A percentile compares a stretch with the other conserved stretches of the same genome.
Evolutionary conservation across 1,140 invertebrate species (phyloP).

Genomic region (Drosophila truncata): DNA sequence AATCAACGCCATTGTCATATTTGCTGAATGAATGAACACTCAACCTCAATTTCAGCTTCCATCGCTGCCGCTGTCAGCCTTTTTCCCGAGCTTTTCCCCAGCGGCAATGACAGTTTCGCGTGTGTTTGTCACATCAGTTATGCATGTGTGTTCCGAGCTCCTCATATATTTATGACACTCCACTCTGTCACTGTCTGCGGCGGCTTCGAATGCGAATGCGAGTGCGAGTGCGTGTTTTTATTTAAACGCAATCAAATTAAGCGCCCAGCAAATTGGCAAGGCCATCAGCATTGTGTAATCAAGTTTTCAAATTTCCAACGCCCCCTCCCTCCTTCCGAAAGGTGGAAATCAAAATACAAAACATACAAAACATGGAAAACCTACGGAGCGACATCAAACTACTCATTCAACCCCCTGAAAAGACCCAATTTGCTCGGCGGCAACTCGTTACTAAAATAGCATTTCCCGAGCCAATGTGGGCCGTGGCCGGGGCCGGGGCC

Average conservation of each 20-base stretch:
- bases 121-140: constrained; percentile 83
- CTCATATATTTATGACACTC: constrained; percentile 72
- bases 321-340: not conserved
- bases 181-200: constrained; percentile 73
- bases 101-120: constrained; percentile 79
- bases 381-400: constrained; percentile 13
- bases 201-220: constrained; percentile 1
- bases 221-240: constrained; percentile 67
- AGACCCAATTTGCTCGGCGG: constrained; percentile 34
- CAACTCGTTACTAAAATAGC: constrained; percentile 44
- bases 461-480: constrained; percentile 29
- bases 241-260: constrained; percentile 83
- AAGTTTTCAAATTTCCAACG: constrained; percentile 59
- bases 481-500: too few species aligned
- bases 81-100: constrained; percentile 30
- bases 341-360: constrained; percentile 57
- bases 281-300: constrained; percentile 74
- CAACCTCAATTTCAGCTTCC: constrained; percentile 72
- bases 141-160: constrained; percentile 51
- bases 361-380: constrained; percentile 12
- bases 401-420: constrained; percentile 5
- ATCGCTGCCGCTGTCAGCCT: constrained; percentile 49
- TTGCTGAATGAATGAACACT: constrained; percentile 74
- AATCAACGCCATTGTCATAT: constrained; percentile 77
- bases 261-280: constrained; percentile 70